Evolutionary conservation across 2,888 invertebrate species (phyloP), one percentile per base, ranked within the genome.

Genomic region (Philereme vetulata): DNA sequence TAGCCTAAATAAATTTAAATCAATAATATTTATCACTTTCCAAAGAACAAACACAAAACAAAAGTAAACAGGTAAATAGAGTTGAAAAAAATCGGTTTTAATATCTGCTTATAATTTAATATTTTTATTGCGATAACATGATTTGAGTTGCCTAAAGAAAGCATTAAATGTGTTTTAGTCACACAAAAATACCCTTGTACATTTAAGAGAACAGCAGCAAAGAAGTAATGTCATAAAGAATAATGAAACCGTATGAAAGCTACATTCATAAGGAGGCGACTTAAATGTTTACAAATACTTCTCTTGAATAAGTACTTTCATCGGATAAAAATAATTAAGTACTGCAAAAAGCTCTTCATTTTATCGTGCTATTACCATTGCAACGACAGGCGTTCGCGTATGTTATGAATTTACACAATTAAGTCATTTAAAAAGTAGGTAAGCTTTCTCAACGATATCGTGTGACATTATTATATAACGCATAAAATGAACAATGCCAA

Each of bases 191-290:
- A 36, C 35, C 7, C 35, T 7, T 47, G 38, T 38, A 6, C 6
- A 38, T 1, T 65, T 59, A 66, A 55, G 49, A 68, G 42, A 60
- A 64, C 57, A 52, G 48, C 51, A 4, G 52, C 49, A 4, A 21
- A 6, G 44, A 44, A 61, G 55, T 46, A 36, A 40, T 45, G n/a
- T 42, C 58, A n/a, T n/a, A n/a, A n/a, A n/a, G n/a, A n/a, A n/a
- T n/a, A 60, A 79, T 80, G 80, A 86, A 82, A 82, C 72, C 80
- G 76, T 79, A 84, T 74, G 87, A 87, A 88, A 86, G 79, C 72
- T 44, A 52, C 51, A 64, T 54, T 49, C 56, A 40, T 58, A 71
- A 70, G 64, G 60, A 73, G 63, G 67, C 68, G 72, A 73, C 53
- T 43, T 11, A 57, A 51, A 51, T 56, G 47, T 49, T 45, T 10